Percentiles rank a stretch among this genome's conserved stretches.
phyloP scores from a whole-genome alignment of 2,113 vertebrate species.

The Neogobius melanostomus region DNA sequence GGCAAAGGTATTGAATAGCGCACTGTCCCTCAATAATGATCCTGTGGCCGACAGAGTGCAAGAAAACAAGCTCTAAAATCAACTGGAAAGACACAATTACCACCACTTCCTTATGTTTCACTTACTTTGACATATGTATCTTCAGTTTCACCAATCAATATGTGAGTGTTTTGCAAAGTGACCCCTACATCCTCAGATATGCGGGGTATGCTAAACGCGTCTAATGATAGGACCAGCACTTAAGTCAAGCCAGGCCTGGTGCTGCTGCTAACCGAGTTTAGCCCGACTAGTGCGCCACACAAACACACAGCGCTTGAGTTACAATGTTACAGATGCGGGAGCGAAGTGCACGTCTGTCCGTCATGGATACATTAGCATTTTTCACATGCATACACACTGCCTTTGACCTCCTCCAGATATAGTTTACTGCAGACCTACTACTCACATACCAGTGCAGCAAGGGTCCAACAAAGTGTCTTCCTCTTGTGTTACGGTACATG shows the following conservation, averaged over 20 bases:
- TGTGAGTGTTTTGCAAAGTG: neutral
- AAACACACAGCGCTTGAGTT: constrained; percentile 50
- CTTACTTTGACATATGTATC: neutral
- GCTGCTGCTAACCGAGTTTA: constrained; percentile 31
- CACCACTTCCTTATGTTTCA: constrained; percentile 1
- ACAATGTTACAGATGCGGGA: constrained; percentile 69
- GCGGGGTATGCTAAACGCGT: constrained; percentile 38
- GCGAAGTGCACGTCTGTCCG: constrained; percentile 61
- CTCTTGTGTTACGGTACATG: too few species aligned
- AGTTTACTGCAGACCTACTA: constrained; percentile 44
- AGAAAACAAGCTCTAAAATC: constrained; percentile 8
- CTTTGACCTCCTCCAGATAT: constrained; percentile 60
- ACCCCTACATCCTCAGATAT: constrained; percentile 23
- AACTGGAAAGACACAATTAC: constrained; percentile 1
- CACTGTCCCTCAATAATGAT: constrained; percentile 10
- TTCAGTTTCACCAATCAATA: neutral
- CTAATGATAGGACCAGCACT: constrained; percentile 26
- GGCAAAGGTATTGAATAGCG: neutral
- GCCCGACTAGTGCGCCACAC: constrained; percentile 7
- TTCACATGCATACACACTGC: constrained; percentile 56
- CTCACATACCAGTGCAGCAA: constrained; percentile 20
- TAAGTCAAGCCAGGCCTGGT: constrained; percentile 13
- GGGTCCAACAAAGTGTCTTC: too few species aligned
- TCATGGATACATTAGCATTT: constrained; percentile 68
- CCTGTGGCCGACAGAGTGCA: neutral